Conservation (phyloP, 2,888 invertebrate genomes). For the Acholoe squamosa region DNA sequence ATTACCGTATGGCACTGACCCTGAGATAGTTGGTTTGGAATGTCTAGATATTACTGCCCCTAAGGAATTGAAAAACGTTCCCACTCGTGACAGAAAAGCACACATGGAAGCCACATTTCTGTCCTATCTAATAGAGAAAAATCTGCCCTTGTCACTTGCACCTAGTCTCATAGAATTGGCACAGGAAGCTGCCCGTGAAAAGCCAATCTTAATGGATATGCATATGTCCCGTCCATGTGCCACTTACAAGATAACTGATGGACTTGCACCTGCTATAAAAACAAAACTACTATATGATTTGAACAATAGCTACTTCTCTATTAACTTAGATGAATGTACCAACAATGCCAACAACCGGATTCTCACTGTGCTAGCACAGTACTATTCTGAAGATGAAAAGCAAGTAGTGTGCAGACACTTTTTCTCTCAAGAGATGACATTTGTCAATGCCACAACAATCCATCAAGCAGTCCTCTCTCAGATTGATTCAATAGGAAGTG, state of each 20-base stretch:
- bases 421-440: neutral
- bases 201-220: neutral
- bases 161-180: constrained; percentile 16
- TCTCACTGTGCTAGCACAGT: neutral
- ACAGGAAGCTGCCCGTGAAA: neutral
- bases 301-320: no score
- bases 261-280: no score
- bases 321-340: no score
- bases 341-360: neutral
- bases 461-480: neutral
- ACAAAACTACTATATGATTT: no score
- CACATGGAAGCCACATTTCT: neutral
- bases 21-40: no score
- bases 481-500: neutral
- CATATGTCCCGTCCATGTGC: no score
- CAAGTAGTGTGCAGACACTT: neutral
- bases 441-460: constrained; percentile 1
- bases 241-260: no score
- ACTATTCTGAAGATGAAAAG: constrained; percentile 13
- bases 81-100: no score
- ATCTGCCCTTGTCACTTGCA: constrained; percentile 9
- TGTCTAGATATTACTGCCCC: no score
- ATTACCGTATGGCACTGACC: no score
- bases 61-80: no score
- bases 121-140: neutral